Evolutionary conservation across 2,888 invertebrate species (phyloP).

Genomic region (Drosophila robusta): DNA sequence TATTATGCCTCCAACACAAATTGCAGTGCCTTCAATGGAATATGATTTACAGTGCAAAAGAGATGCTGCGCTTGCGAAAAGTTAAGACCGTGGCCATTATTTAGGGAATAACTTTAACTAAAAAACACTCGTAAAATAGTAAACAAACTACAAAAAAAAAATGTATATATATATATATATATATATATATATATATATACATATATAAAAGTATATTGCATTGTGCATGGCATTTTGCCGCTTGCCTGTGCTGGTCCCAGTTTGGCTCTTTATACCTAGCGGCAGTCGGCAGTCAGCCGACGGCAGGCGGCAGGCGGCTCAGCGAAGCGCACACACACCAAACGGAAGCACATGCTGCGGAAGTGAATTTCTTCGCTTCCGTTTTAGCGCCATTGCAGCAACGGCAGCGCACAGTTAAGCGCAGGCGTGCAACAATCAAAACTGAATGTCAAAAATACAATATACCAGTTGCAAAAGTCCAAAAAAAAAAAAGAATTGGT

Average conservation of each 20-base stretch:
- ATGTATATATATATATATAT: neutral
- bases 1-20: conserved; percentile 16
- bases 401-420: conserved; percentile 32
- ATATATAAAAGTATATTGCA: conserved; percentile 24
- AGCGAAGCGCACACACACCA: conserved; percentile 57
- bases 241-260: conserved; percentile 4
- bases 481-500: conserved; percentile 3
- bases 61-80: conserved; percentile 33
- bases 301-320: conserved; percentile 30
- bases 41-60: conserved; percentile 49
- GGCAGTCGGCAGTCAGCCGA: conserved; percentile 13
- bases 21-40: conserved; percentile 33
- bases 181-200: neutral
- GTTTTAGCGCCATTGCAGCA: conserved; percentile 51
- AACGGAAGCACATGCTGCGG: conserved; percentile 70
- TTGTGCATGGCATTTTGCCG: conserved; percentile 29
- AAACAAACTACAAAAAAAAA: conserved; percentile 32
- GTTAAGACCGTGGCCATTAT: conserved; percentile 54
- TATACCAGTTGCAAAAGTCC: conserved; percentile 17
- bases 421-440: conserved; percentile 63
- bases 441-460: conserved; percentile 63
- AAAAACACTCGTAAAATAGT: conserved; percentile 31
- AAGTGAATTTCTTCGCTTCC: conserved; percentile 70
- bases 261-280: conserved; percentile 19
- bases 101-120: conserved; percentile 43